A percentile compares a stretch with the other conserved stretches of the same genome.
Conservation (phyloP, 2,888 invertebrate genomes). For the Euzophera pinguis region DNA sequence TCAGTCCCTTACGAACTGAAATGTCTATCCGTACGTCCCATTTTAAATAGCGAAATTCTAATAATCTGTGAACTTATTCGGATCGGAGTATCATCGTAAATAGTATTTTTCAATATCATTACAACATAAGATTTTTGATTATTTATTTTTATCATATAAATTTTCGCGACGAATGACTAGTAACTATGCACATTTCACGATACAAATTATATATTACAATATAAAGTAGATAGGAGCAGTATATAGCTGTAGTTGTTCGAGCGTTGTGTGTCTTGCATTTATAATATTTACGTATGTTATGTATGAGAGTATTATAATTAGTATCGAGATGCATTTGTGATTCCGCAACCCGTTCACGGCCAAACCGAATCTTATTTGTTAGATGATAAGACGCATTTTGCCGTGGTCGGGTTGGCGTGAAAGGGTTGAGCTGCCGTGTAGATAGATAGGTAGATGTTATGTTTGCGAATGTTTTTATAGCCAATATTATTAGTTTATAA, state of each 20-base stretch:
- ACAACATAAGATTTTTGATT: no score
- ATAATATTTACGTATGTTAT: constrained; percentile 48
- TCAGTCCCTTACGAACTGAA: no score
- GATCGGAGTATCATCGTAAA: no score
- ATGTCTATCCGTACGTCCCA: no score
- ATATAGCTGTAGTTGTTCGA: constrained; percentile 58
- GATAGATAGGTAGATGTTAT: constrained; percentile 75
- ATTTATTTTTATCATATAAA: no score
- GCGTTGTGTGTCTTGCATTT: constrained; percentile 61
- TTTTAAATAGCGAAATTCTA: no score
- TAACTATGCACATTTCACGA: constrained; percentile 22
- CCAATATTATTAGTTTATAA: constrained; percentile 29
- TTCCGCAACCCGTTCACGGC: constrained; percentile 27
- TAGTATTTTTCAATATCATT: no score
- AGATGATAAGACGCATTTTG: constrained; percentile 28
- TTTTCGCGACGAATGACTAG: neutral
- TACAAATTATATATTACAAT: constrained; percentile 22
- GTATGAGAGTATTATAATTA: constrained; percentile 44
- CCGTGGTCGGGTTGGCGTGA: constrained; percentile 21
- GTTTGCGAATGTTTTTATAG: constrained; percentile 55
- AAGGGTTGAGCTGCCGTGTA: constrained; percentile 43
- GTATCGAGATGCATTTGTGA: constrained; percentile 48
- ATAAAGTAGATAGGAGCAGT: constrained; percentile 52
- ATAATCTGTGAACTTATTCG: no score
- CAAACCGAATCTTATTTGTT: constrained; percentile 30